These are phyloP conservation scores for Hydroisotoma schaefferi DNA, from an alignment of 2,888 invertebrate species.

Conservation along the genomic window DNA sequence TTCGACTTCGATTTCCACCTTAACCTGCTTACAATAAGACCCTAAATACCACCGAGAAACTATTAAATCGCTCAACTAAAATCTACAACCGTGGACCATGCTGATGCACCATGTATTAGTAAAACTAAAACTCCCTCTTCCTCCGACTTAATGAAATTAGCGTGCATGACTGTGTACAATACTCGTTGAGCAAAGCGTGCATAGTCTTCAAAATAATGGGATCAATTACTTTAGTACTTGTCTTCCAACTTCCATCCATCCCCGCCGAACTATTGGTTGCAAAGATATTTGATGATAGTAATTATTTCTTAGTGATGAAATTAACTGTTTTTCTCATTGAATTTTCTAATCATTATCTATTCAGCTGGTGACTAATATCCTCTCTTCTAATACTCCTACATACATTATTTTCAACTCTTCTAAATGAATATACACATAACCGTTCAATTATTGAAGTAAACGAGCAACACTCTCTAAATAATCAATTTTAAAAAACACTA, in stretches of 20 bases:
- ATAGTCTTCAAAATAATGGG: constrained; percentile 4
- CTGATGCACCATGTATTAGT: not conserved
- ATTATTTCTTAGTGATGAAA: no score
- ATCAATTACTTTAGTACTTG: constrained; percentile 1
- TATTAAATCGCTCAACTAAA: not conserved
- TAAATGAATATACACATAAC: no score
- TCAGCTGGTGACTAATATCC: not conserved
- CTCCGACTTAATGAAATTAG: not conserved
- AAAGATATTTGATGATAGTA: no score
- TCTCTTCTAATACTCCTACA: not conserved
- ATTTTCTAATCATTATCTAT: not conserved
- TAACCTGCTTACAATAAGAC: no score
- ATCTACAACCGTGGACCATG: not conserved
- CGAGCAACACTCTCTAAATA: no score
- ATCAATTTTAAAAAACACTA: no score
- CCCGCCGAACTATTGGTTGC: not conserved
- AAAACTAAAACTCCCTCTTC: not conserved
- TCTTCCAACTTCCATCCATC: not conserved
- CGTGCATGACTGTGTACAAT: not conserved
- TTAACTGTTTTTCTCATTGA: not conserved
- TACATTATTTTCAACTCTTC: no score
- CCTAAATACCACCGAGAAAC: not conserved
- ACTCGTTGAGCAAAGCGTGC: not conserved
- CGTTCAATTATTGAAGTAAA: no score
- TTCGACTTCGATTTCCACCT: no score